Evolutionary conservation across 2,888 invertebrate genomes (phyloP).

Genomic region (Pristionchus mayeri): DNA sequence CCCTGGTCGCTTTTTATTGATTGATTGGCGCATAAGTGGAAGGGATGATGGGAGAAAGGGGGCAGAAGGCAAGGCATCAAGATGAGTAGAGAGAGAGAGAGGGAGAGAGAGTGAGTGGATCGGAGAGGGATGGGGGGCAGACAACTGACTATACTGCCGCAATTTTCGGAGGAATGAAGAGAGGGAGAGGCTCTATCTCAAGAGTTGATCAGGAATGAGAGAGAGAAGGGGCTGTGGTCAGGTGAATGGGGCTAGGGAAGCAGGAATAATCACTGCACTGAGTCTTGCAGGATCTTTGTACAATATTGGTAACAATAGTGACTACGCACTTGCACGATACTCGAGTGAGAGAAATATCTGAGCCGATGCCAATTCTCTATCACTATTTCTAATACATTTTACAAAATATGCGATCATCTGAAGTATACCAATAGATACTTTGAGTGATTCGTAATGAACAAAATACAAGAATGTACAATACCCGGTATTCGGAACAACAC

Average conservation of each 20-base stretch:
- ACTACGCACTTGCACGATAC: no score
- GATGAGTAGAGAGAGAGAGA: conserved; percentile 12
- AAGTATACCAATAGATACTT: no score
- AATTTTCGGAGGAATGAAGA: conserved; percentile 23
- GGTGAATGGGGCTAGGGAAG: neutral
- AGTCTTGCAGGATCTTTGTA: no score
- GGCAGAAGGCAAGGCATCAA: neutral
- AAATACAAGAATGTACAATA: no score
- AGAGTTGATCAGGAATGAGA: conserved; percentile 31
- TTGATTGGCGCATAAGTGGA: conserved; percentile 13
- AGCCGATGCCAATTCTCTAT: no score
- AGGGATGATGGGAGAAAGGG: neutral
- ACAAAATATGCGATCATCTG: no score
- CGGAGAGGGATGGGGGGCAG: neutral
- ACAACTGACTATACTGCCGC: conserved; percentile 31
- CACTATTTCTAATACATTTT: no score
- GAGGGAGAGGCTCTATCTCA: conserved; percentile 13
- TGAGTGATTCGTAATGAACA: no score
- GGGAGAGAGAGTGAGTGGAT: neutral
- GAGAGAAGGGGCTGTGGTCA: conserved; percentile 30
- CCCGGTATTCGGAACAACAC: no score
- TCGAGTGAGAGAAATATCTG: no score
- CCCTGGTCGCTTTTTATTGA: conserved; percentile 21
- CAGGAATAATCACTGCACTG: no score
- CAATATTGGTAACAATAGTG: no score